Evolutionary conservation across 2,113 vertebrate genomes (phyloP).

Genomic region (Corynorhinus townsendii): DNA sequence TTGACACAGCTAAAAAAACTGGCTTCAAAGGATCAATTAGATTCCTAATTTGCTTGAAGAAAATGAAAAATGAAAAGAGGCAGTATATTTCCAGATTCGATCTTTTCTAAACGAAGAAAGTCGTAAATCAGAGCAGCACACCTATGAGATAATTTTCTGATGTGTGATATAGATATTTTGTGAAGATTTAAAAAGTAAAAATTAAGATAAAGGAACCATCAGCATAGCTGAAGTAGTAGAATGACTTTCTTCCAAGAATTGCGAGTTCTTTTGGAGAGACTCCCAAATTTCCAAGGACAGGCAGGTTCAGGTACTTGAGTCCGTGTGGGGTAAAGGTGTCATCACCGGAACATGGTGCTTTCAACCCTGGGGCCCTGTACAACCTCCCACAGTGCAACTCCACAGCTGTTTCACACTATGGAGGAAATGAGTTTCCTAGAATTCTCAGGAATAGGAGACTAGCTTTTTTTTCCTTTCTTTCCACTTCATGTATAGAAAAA

Average conservation of each 20-base stretch:
- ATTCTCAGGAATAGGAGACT: background rate
- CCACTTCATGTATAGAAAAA: background rate
- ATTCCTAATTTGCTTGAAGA: background rate
- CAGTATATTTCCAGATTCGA: background rate
- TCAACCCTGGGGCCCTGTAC: background rate
- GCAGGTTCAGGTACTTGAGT: slow-evolving; percentile 7
- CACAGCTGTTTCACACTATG: background rate
- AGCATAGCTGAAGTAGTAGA: background rate
- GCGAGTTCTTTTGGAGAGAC: slow-evolving; percentile 8
- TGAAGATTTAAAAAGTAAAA: background rate
- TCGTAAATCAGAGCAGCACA: background rate
- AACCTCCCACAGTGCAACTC: background rate
- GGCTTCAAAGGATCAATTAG: background rate
- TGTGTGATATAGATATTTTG: background rate
- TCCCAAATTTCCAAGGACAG: slow-evolving; percentile 3
- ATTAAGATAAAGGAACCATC: background rate
- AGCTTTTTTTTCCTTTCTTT: background rate
- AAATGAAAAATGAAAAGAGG: background rate
- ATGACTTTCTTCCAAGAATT: background rate
- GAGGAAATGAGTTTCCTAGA: background rate
- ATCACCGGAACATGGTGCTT: background rate
- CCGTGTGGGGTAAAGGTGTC: slow-evolving; percentile 41
- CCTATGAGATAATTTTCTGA: background rate
- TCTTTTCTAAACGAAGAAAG: background rate
- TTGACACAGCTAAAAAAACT: background rate